Base-by-base conservation (phyloP, 2,888 invertebrate genomes). In the Thereva nobilitata region DNA sequence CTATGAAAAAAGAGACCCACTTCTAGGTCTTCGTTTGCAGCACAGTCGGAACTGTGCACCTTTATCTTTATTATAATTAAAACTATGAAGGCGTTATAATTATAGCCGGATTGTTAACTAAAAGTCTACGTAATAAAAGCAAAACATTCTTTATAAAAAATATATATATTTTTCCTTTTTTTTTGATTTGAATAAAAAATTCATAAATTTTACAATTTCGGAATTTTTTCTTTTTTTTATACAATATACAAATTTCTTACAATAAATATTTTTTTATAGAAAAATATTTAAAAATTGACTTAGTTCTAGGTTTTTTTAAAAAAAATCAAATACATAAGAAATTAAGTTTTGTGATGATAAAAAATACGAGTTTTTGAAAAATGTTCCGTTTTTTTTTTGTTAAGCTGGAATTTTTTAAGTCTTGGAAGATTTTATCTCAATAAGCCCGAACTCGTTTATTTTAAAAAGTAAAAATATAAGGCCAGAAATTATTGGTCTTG, bases 211-310 rank as follows among this genome's bases (percentile, higher is more conserved):
- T 12, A 50, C 8, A 38, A 41, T 61, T 45, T 23, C 23, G 23
- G 23, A 23, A 23, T 23, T 23, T 23, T 23, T 23, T 23, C 23
- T 23, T 23, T 23, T 23, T 23, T 23, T 23, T 61, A 50, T 61
- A 49, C 61, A 61, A 61, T 61, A 61, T 61, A 61, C 49, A 61
- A 61, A 40, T 50, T 49, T 38, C 50, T 50, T 61, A 61, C 50
- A 50, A 50, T 50, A 61, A 50, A 50, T 50, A 50, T 47, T 61
- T 12, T 23, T 23, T 8, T 61, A 42, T 61, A 61, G 50, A 61
- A 61, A 61, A 61, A 61, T 61, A 61, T 61, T 61, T 50, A 61
- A 61, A 61, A 61, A 61, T 61, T 61, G 61, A 61, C 61, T 61
- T 61, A 50, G 50, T 49, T 47, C 61, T 53, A 53, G 23, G 23